Conservation (phyloP, 1,140 invertebrate genomes). For the Homarus americanus region DNA sequence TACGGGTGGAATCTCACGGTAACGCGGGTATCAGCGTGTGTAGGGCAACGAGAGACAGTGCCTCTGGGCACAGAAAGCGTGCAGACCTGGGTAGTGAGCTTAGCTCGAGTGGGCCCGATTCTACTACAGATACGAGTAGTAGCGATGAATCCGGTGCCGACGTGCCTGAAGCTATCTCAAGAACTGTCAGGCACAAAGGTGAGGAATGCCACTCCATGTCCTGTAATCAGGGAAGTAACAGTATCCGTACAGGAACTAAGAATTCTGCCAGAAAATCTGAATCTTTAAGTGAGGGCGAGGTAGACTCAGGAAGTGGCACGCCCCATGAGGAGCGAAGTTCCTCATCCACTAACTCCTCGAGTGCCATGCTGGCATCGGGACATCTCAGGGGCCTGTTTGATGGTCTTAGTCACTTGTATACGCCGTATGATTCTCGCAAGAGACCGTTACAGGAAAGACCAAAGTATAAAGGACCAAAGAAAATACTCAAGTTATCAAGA, state of each 20-base stretch:
- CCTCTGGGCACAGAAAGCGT: conserved; percentile 34
- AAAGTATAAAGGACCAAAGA: conserved; percentile 75
- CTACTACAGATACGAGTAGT: conserved; percentile 76
- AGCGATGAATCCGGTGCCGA: conserved; percentile 76
- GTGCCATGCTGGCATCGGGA: conserved; percentile 77
- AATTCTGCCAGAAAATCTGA: conserved; percentile 48
- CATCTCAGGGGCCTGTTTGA: conserved; percentile 89
- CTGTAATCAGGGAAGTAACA: neutral
- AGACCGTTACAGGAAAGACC: conserved; percentile 78
- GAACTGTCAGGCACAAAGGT: neutral
- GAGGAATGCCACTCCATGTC: neutral
- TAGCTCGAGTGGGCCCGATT: conserved; percentile 74
- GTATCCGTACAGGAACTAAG: conserved; percentile 28
- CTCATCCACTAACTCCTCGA: conserved; percentile 76
- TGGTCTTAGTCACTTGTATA: conserved; percentile 90
- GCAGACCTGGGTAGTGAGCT: conserved; percentile 72
- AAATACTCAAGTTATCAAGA: conserved; percentile 58
- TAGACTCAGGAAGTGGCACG: conserved; percentile 75
- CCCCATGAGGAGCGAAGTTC: conserved; percentile 74
- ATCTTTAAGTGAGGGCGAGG: conserved; percentile 67
- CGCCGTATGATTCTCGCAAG: conserved; percentile 82
- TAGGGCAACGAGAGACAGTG: conserved; percentile 71
- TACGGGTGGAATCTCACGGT: conserved; percentile 75
- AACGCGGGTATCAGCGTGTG: conserved; percentile 45
- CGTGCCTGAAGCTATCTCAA: conserved; percentile 43